Evolutionary conservation across 2,888 invertebrate species (phyloP).

Genomic region (Polymixis flavicincta): DNA sequence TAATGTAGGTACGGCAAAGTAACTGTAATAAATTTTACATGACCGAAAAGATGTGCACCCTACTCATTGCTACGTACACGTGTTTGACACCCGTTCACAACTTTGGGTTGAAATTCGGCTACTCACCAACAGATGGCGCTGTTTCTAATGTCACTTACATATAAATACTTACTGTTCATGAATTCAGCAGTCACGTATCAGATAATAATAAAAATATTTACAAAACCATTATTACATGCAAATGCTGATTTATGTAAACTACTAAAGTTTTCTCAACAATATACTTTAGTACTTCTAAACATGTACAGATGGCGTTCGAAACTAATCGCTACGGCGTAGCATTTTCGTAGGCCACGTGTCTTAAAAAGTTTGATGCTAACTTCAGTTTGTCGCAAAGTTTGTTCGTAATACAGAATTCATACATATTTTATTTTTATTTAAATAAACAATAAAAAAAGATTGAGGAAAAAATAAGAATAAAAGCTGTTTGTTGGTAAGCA

Average conservation of each 20-base stretch:
- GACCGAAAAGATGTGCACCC: slow-evolving; percentile 34
- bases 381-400: background rate
- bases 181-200: background rate
- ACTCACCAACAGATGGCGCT: slow-evolving; percentile 79
- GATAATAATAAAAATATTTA: background rate
- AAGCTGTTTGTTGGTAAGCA: background rate
- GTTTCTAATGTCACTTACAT: slow-evolving; percentile 14
- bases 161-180: background rate
- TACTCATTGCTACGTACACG: slow-evolving; percentile 2
- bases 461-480: too few species aligned
- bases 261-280: slow-evolving; percentile 2
- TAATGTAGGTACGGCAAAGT: too few species aligned
- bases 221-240: background rate
- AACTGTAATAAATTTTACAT: background rate
- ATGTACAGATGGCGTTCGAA: slow-evolving; percentile 42
- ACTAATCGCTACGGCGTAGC: background rate
- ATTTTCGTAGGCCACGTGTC: background rate
- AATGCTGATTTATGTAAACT: too few species aligned
- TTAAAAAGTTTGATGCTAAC: background rate
- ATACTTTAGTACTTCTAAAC: slow-evolving; percentile 19
- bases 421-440: background rate
- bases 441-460: background rate
- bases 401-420: background rate
- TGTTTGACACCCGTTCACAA: slow-evolving; percentile 10
- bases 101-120: slow-evolving; percentile 55